Evolutionary conservation across 2,113 vertebrate species (phyloP).

Genomic region (Meles meles): DNA sequence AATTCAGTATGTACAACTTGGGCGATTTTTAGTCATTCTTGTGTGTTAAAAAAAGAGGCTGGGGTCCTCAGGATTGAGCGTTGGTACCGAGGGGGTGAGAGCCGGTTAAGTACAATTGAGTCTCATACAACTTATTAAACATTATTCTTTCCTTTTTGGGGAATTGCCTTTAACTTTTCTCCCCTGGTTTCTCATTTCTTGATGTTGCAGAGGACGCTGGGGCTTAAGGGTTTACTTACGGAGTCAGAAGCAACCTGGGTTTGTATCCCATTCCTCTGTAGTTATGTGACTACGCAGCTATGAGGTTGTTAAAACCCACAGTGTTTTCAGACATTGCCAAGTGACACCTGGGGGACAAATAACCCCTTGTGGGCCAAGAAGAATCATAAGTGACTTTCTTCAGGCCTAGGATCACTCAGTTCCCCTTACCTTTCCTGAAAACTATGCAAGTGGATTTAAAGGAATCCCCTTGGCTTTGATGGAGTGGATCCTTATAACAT

Average conservation of each 20-base stretch:
- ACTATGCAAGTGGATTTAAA: constrained; percentile 7
- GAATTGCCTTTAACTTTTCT: neutral
- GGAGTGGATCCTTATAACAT: neutral
- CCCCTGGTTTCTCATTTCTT: neutral
- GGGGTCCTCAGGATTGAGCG: neutral
- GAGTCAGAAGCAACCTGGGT: neutral
- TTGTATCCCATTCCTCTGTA: neutral
- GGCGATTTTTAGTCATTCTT: neutral
- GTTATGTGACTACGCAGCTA: neutral
- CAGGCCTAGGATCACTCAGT: neutral
- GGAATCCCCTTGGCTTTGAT: neutral
- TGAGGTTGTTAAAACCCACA: neutral
- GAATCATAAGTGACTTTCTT: neutral
- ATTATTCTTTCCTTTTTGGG: neutral
- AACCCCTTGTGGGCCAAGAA: neutral
- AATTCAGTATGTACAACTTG: neutral
- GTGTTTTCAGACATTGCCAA: neutral
- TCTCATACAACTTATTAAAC: neutral
- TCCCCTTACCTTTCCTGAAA: neutral
- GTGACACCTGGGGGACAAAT: neutral
- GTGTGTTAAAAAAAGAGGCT: neutral
- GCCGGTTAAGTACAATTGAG: neutral
- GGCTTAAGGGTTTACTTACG: neutral
- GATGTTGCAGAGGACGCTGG: neutral
- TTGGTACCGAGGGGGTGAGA: neutral